A percentile compares a stretch with the other conserved stretches of the same genome.
phyloP scores from a whole-genome alignment of 2,888 invertebrate species.

The Aphidoletes aphidimyza region DNA sequence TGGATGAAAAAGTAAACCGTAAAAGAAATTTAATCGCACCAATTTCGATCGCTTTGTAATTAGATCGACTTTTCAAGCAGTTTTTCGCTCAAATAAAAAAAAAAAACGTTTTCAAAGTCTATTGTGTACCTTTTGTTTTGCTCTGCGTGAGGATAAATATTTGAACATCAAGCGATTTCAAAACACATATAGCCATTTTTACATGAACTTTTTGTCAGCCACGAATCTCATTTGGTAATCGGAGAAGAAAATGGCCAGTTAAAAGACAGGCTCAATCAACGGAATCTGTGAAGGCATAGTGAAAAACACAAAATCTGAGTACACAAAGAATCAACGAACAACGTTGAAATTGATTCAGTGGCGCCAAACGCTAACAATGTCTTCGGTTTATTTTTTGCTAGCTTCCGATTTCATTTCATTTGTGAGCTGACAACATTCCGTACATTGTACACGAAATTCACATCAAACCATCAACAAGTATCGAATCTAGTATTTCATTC shows the following conservation, averaged over 20 bases:
- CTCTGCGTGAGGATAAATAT: conserved; percentile 26
- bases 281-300: not conserved
- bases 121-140: not conserved
- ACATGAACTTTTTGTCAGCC: too few relatives aligned
- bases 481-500: not conserved
- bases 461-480: conserved; percentile 6
- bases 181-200: not conserved
- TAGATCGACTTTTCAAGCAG: conserved; percentile 52
- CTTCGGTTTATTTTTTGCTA: not conserved
- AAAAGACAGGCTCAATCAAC: not conserved
- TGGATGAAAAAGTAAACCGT: not conserved
- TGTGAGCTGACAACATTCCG: not conserved
- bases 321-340: not conserved
- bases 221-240: too few relatives aligned
- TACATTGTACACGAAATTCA: not conserved
- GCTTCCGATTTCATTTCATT: conserved; percentile 43
- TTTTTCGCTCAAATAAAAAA: conserved; percentile 13
- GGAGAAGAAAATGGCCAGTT: not conserved
- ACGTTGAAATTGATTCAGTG: conserved; percentile 4
- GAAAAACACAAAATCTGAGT: not conserved
- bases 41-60: conserved; percentile 41
- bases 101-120: not conserved
- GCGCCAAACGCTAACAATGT: conserved; percentile 37
- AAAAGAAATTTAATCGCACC: conserved; percentile 51
- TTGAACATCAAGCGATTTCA: not conserved